Conservation (phyloP, 2,797 vertebrate genomes). For the Lepus townsendii region DNA sequence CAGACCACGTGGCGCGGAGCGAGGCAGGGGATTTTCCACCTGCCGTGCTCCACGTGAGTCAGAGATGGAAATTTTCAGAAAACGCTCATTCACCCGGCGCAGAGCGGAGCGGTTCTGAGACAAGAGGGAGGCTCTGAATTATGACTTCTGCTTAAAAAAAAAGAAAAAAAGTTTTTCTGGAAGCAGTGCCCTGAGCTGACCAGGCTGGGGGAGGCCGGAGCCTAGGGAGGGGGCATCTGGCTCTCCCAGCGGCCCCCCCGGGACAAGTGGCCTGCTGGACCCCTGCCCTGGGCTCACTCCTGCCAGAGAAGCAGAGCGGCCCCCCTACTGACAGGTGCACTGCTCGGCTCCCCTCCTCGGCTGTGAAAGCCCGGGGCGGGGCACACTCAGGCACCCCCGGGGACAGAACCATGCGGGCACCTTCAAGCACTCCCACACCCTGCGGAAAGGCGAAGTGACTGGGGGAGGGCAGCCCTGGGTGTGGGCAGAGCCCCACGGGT, state of each 20-base stretch:
- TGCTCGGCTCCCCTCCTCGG: neutral
- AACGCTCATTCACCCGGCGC: slow-evolving; percentile 54
- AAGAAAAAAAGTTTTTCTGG: slow-evolving; percentile 74
- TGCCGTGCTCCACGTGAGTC: slow-evolving; percentile 56
- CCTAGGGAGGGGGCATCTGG: too few relatives aligned
- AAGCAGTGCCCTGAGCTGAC: slow-evolving; percentile 62
- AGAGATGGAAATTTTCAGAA: slow-evolving; percentile 76
- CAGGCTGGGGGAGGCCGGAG: too few relatives aligned
- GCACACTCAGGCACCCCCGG: neutral
- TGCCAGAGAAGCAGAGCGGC: neutral
- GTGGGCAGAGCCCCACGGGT: too few relatives aligned
- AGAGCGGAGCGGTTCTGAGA: slow-evolving; percentile 64
- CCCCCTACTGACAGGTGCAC: neutral
- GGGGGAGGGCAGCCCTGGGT: neutral
- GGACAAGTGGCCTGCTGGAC: too few relatives aligned
- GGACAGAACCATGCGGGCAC: neutral
- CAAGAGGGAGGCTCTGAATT: slow-evolving; percentile 14
- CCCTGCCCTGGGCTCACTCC: neutral
- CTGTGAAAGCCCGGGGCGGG: neutral
- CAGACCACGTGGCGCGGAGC: too few relatives aligned
- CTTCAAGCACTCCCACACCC: neutral
- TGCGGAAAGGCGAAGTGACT: neutral
- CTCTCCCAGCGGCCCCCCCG: too few relatives aligned
- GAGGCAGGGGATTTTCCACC: slow-evolving; percentile 51
- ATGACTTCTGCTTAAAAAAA: slow-evolving; percentile 62